Base-by-base conservation (phyloP, 2,888 invertebrate genomes). In the Archips xylosteana region DNA sequence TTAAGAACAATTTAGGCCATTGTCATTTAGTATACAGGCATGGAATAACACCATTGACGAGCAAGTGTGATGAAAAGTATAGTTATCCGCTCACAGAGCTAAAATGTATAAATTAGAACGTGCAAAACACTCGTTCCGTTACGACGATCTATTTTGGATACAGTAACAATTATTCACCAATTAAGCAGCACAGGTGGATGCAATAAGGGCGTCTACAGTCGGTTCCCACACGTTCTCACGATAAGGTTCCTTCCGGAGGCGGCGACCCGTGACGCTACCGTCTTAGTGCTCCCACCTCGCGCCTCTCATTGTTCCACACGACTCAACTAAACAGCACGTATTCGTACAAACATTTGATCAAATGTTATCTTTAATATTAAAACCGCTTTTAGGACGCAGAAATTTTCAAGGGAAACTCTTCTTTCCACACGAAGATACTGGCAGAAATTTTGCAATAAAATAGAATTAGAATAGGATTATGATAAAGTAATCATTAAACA, bases 241-340 rank as follows among this genome's bases (percentile, higher is more conserved):
- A 76, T 76, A 71, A 79, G 81, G 92, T 93, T 92, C 92, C 94
- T 92, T 93, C 93, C 92, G 92, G 87, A 89, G 85, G 82, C 89
- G 83, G 82, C 89, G 93, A 94, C 92, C 94, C 94, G 88, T 91
- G 89, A 89, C 91, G 91, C 92, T 90, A 91, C 91, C 83, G 92
- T 90, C 91, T 91, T 87, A 71, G 75, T 76, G 80, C 82, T 83
- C 85, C 86, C 85, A 82, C 83, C 77, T 78, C 79, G 84, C 82
- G 86, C 87, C 87, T 89, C 88, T 78, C 80, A 87, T 88, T 89
- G 89, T 89, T 85, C 78, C 75, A 77, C 75, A 34, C 61, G 63
- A 61, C 49, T 68, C 54, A 4, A 32, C 70, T 65, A 45, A 57
- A 36, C 59, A 39, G 12, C 47, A 10, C 62, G 10, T 12, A 32